Evolutionary conservation across 2,113 vertebrate species (phyloP).

Genomic region (Rhodinocichla rosea): DNA sequence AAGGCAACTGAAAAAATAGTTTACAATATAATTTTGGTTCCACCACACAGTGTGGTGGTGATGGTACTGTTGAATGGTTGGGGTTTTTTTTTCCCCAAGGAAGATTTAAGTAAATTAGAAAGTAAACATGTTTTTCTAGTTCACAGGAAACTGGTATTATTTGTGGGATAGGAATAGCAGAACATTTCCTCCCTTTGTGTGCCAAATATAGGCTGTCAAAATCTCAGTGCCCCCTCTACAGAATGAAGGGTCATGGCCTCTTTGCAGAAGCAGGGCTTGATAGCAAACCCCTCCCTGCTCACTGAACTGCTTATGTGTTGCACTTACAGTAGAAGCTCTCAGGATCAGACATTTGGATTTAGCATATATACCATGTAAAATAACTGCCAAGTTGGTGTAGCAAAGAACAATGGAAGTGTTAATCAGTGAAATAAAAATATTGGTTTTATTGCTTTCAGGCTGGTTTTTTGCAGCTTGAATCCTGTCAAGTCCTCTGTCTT

Average conservation of each 20-base stretch:
- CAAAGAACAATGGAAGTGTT: constrained; percentile 13
- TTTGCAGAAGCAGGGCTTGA: not conserved
- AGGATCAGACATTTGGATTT: not conserved
- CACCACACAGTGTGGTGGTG: not conserved
- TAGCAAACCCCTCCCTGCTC: not conserved
- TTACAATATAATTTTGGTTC: not conserved
- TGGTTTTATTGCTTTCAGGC: not conserved
- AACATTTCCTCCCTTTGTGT: constrained; percentile 37
- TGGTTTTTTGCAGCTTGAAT: not conserved
- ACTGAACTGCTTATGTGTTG: not conserved
- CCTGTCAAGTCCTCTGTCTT: constrained; percentile 3
- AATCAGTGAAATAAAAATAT: constrained; percentile 35
- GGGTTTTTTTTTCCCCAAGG: not conserved
- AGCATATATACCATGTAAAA: not conserved
- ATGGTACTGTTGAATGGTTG: not conserved
- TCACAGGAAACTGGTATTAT: constrained; percentile 33
- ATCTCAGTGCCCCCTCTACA: not conserved
- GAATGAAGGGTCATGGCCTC: not conserved
- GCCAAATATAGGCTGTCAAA: constrained; percentile 8
- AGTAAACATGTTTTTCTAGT: constrained; percentile 42
- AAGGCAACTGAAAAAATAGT: not conserved
- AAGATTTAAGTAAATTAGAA: constrained; percentile 5
- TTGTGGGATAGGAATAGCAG: constrained; percentile 27
- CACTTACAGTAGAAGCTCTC: not conserved
- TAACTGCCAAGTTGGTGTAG: not conserved